Conservation (phyloP, 2,113 vertebrate species). For the Zosterops lateralis region DNA sequence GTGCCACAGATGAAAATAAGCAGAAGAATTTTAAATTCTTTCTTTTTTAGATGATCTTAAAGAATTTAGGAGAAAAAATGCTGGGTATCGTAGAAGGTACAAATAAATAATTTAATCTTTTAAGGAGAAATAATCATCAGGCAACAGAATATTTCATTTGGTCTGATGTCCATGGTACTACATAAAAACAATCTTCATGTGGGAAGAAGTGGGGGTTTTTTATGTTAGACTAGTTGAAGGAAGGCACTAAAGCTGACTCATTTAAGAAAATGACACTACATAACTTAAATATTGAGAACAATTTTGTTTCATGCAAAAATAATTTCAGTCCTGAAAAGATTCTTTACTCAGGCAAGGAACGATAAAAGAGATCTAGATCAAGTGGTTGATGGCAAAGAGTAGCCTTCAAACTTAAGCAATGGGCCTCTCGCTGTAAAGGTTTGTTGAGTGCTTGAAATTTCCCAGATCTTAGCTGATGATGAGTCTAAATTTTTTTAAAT, state of each 20-base stretch:
- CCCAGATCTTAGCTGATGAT: neutral
- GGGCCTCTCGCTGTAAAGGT: neutral
- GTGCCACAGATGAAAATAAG: neutral
- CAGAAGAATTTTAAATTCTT: neutral
- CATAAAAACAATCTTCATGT: neutral
- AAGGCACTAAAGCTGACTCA: neutral
- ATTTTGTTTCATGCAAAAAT: neutral
- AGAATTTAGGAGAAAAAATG: neutral
- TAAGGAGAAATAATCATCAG: neutral
- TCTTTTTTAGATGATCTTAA: neutral
- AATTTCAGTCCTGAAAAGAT: neutral
- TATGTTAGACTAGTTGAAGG: neutral
- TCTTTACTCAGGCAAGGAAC: neutral
- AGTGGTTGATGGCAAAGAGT: neutral
- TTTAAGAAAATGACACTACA: neutral
- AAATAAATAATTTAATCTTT: neutral
- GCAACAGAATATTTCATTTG: neutral
- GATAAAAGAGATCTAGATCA: neutral
- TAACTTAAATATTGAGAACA: neutral
- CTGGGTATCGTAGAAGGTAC: neutral
- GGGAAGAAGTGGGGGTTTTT: rapidly evolving
- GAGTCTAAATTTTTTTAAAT: neutral
- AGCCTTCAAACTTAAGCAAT: neutral
- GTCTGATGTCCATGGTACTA: neutral
- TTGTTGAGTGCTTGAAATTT: neutral